Conservation (phyloP, 2,113 vertebrate genomes). For the Aleadryas rufinucha region DNA sequence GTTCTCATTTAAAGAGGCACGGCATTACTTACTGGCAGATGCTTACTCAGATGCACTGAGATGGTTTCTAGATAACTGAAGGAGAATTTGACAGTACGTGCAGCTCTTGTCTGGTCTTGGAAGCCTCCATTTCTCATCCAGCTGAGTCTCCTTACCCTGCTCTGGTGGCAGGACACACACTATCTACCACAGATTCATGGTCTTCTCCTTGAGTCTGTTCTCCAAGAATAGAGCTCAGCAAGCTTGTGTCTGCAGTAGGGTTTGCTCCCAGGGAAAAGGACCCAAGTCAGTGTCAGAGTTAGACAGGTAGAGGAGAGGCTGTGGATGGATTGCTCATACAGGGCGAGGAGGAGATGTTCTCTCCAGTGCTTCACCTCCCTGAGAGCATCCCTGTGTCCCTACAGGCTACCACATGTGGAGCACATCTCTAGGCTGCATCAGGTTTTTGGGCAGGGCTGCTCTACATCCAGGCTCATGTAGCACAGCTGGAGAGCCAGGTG, state of each 20-base stretch:
- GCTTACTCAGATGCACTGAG: not conserved
- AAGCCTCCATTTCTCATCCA: not conserved
- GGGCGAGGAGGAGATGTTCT: not conserved
- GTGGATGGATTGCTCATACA: no score
- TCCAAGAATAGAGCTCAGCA: not conserved
- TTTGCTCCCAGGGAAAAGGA: not conserved
- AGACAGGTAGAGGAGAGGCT: not conserved
- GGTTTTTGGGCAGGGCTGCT: constrained; percentile 58
- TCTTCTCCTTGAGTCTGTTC: not conserved
- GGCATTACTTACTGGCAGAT: not conserved
- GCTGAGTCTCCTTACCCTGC: not conserved
- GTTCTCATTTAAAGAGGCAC: not conserved
- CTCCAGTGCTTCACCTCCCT: not conserved
- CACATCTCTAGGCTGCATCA: not conserved
- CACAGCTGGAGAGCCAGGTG: constrained; percentile 84
- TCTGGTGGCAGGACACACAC: fast-evolving
- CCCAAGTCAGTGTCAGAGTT: not conserved
- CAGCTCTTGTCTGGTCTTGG: not conserved
- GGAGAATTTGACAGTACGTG: not conserved
- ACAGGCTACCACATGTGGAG: constrained; percentile 9
- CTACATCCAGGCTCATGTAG: constrained; percentile 66
- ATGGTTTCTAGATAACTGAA: not conserved
- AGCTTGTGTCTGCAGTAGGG: not conserved
- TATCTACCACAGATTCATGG: not conserved
- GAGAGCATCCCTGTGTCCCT: not conserved